Conservation (phyloP, 1,140 invertebrate genomes). For the Polyergus mexicanus region DNA sequence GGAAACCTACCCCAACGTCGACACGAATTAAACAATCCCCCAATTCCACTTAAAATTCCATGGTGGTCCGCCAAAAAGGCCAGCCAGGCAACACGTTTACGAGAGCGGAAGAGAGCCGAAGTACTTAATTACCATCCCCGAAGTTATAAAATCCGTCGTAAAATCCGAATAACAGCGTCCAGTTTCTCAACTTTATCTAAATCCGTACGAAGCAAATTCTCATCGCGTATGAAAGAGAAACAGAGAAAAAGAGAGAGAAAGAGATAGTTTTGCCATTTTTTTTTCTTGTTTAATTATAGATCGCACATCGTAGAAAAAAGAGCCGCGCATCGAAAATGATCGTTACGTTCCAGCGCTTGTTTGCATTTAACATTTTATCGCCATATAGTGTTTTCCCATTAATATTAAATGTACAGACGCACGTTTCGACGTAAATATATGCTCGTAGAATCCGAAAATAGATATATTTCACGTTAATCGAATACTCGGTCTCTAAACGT, state of each 20-base stretch:
- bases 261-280: not conserved
- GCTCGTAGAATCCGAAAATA: not conserved
- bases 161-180: slow-evolving; percentile 79
- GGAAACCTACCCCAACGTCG: slow-evolving; percentile 28
- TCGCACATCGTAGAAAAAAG: not conserved
- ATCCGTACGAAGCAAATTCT: slow-evolving; percentile 68
- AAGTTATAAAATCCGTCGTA: slow-evolving; percentile 79
- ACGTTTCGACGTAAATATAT: not conserved
- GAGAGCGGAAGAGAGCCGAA: slow-evolving; percentile 52
- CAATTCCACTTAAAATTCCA: slow-evolving; percentile 76
- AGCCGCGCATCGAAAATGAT: not conserved
- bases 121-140: slow-evolving; percentile 76
- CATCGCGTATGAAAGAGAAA: not conserved
- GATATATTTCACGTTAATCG: slow-evolving; percentile 31
- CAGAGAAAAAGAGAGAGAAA: not conserved
- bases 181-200: slow-evolving; percentile 81
- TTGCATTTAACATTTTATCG: not conserved
- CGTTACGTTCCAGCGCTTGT: not conserved
- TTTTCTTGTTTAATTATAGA: slow-evolving; percentile 4
- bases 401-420: not conserved
- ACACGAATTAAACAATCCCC: slow-evolving; percentile 76
- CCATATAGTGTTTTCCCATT: not conserved
- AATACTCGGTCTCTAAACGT: not conserved
- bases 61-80: slow-evolving; percentile 69
- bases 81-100: slow-evolving; percentile 59